Conservation (phyloP, 2,888 invertebrate genomes). For the Zygothrica quintamaculata region DNA sequence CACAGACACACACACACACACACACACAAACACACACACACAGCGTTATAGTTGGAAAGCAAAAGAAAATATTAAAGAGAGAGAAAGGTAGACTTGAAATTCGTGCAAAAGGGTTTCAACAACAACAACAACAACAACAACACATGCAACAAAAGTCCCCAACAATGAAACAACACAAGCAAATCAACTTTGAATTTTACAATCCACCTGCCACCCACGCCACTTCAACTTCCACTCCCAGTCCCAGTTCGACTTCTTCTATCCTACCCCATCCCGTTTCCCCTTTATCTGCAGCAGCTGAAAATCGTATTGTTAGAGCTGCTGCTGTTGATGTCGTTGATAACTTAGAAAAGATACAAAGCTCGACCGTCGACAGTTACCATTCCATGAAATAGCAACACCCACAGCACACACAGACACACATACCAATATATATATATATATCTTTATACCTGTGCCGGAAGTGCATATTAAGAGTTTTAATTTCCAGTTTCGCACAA, state of each 20-base stretch:
- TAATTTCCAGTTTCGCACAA: slow-evolving; percentile 71
- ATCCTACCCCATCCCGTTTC: too few species aligned
- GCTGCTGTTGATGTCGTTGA: slow-evolving; percentile 53
- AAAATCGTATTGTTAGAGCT: slow-evolving; percentile 29
- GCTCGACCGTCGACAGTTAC: slow-evolving; percentile 25
- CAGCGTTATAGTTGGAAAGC: slow-evolving; percentile 7
- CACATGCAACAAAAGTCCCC: too few species aligned
- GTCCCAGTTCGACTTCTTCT: too few species aligned
- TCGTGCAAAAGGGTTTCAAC: slow-evolving; percentile 71
- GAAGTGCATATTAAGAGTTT: slow-evolving; percentile 72
- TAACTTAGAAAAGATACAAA: slow-evolving; percentile 47
- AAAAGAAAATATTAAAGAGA: slow-evolving; percentile 14
- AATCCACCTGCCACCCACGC: neutral
- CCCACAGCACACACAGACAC: slow-evolving; percentile 2
- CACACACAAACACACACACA: slow-evolving; percentile 5
- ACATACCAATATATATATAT: slow-evolving; percentile 9
- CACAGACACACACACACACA: slow-evolving; percentile 9
- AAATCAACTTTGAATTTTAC: slow-evolving; percentile 68
- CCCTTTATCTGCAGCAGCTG: slow-evolving; percentile 20
- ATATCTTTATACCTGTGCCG: too few species aligned
- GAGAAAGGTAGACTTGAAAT: too few species aligned
- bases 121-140: slow-evolving; percentile 29
- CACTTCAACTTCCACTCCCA: neutral
- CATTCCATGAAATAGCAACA: too few species aligned
- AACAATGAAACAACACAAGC: slow-evolving; percentile 70